Evolutionary conservation across 1,140 invertebrate species (phyloP), one percentile per base, ranked within the genome.

Genomic region (Cyclina sinensis): DNA sequence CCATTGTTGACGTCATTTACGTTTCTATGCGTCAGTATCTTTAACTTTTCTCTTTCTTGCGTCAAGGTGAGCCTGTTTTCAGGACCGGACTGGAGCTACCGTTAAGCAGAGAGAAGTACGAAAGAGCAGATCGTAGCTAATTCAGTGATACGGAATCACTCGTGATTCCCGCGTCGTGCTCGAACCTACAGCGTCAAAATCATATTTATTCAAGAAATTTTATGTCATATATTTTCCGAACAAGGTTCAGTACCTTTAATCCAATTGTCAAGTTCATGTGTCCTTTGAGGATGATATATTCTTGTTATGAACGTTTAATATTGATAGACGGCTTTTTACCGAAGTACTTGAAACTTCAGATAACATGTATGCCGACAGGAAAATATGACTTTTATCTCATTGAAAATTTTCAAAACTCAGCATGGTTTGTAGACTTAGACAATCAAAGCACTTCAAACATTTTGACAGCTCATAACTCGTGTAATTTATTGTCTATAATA

Each of bases 401-500:
- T 70, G 21, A 27, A 39, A 35, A 3, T 16, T 70, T 12, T 70
- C n/a, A 39, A 62, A 37, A 37, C 65, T 12, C 65, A 35, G 65
- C 32, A 21, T 70, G 65, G 37, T 35, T 70, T 35, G 65, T 11
- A 2, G 65, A 39, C 65, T 70, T 27, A 18, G 65, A 2, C 9
- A 21, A 37, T 70, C 65, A 18, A 70, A 70, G 32, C 7, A 4
- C 65, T 70, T 37, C 0, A 70, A 35, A 2, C 12, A 7, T 14
- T 27, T 4, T 70, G 65, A 12, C 35, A 70, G 12, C 16, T 39
- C 24, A 70, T 70, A 70, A 37, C 32, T 7, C 21, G 5, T 11
- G 30, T 3, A 70, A 70, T 70, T 70, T 70, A 70, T 70, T 70
- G 65, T 37, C 32, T 70, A 70, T 39, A 70, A 70, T 70, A 70